Percentiles rank a stretch among this genome's conserved stretches.
These are phyloP conservation scores for Piaya cayana DNA, from an alignment of 2,113 vertebrate genomes.

Conservation along the genomic window DNA sequence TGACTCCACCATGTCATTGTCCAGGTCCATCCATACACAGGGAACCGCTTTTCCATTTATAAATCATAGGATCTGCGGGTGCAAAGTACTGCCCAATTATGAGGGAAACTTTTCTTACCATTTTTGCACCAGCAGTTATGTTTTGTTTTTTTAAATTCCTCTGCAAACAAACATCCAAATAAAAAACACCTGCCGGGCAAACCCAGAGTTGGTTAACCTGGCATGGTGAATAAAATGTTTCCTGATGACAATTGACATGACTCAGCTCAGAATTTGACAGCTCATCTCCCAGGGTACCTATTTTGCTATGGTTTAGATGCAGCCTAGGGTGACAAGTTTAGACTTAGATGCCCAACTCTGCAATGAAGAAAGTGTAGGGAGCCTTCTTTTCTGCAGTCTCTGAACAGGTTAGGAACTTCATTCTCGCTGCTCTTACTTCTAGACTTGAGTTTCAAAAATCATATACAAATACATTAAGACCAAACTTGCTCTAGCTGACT, in stretches of 20 bases:
- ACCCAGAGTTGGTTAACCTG: neutral
- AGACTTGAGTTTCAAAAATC: neutral
- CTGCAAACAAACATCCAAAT: neutral
- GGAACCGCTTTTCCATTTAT: neutral
- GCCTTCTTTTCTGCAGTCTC: neutral
- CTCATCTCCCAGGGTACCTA: neutral
- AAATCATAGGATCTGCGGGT: neutral
- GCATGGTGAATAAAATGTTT: neutral
- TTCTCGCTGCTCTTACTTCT: neutral
- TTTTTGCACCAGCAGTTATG: neutral
- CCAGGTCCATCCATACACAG: neutral
- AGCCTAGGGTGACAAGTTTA: neutral
- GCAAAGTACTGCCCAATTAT: neutral
- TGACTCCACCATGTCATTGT: neutral
- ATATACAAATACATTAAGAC: neutral
- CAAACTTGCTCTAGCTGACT: neutral
- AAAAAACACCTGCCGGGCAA: neutral
- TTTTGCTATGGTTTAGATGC: neutral
- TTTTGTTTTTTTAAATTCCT: neutral
- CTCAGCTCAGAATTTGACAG: neutral
- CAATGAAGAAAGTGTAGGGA: accelerated
- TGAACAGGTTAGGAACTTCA: neutral
- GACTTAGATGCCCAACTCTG: neutral
- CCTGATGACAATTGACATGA: neutral
- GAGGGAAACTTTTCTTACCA: neutral